Evolutionary conservation across 2,113 vertebrate genomes (phyloP), one percentile per base, ranked within the genome.

Genomic region (Silurus meridionalis): DNA sequence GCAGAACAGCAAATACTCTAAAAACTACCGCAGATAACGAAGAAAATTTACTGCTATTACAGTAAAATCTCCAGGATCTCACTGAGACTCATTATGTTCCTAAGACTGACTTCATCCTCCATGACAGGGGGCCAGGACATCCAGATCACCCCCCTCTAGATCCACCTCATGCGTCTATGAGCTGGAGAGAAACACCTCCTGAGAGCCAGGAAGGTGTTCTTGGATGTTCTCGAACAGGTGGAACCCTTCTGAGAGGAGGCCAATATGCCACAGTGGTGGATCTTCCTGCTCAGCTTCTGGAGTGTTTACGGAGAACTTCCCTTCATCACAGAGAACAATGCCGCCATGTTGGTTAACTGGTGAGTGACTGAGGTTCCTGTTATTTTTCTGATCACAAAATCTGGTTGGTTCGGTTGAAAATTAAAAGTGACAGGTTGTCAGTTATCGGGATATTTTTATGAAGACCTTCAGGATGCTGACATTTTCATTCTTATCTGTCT

Each of bases 281-380:
- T 97, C 92, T 94, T 96, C 93, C 92, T 96, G 91, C 85, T 96
- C 85, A 92, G 93, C 67, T 89, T 95, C 84, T 94, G 96, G 95
- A 95, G 95, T 83, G 96, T 92, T 0, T 92, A 92, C 4, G 97
- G 96, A 23, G 97, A 98, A 90, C 93, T 99, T 89, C 98, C 97
- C 0, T 96, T 99, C 93, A 96, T 98, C 74, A 93, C 96, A 0
- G 96, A 98, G 87, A 99, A 99, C 90, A 97, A 97, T 2, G 98
- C 98, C 0, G 97, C 96, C 63, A 96, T 99, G 95, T 91, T 94
- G 93, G 97, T 98, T 87, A 97, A 98, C 96, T 98, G 97, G 97
- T 99, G 92, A 98, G 97, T 93, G 71, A 79, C n/a, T 79, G 3
- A 8, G n/a, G n/a, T 28, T 57, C 58, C 15, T 0, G 8, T 57